Percentiles rank a stretch among this genome's conserved stretches.
phyloP scores from a whole-genome alignment of 2,113 vertebrate genomes.

The Sylvicapra grimmia region DNA sequence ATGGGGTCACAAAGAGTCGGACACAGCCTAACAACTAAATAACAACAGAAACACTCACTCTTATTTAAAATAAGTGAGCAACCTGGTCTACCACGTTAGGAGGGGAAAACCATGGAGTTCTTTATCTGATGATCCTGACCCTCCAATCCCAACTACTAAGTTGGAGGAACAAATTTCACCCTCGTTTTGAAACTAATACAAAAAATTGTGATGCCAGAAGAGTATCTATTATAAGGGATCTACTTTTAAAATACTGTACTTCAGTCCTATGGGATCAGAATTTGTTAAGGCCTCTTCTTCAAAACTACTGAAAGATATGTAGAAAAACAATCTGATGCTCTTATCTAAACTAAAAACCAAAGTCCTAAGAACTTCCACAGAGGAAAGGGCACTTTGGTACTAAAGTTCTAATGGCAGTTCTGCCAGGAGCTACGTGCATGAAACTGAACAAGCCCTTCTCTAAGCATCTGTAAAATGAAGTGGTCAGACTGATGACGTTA shows the following conservation, averaged over 20 bases:
- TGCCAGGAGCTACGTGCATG: neutral
- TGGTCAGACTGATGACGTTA: neutral
- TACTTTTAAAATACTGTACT: neutral
- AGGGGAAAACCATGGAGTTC: neutral
- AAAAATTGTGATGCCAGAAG: neutral
- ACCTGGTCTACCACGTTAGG: neutral
- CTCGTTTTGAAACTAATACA: neutral
- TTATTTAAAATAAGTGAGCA: neutral
- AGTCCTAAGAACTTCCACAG: neutral
- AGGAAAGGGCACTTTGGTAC: neutral
- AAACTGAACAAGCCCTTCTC: neutral
- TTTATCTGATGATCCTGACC: neutral
- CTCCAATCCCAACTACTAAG: neutral
- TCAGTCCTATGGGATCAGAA: neutral
- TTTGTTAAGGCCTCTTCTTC: neutral
- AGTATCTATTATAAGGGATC: neutral
- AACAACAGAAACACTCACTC: neutral
- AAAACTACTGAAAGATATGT: neutral
- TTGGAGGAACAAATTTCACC: neutral
- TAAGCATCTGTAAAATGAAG: neutral
- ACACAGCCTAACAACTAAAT: neutral
- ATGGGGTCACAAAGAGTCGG: neutral
- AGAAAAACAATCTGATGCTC: neutral
- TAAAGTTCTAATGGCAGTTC: neutral
- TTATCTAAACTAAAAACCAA: neutral